Base-by-base conservation (phyloP, 2,888 invertebrate genomes). In the Microctonus aethiopoides region DNA sequence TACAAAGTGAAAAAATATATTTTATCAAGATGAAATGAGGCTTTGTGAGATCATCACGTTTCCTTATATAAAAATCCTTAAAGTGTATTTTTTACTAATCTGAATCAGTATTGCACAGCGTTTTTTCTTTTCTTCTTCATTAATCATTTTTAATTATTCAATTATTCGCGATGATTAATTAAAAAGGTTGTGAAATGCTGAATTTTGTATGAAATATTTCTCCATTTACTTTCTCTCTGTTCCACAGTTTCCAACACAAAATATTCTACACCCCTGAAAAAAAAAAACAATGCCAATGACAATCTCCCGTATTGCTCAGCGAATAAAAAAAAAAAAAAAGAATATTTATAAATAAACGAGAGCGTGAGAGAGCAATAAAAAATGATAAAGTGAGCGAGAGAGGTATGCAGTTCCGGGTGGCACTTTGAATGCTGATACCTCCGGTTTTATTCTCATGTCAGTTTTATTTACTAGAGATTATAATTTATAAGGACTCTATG, bases 351-450 rank as follows among this genome's bases (percentile, higher is more conserved):
- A 46, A 63, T 46, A 39, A 41, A 26, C 20, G 46, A 52, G 68
- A 59, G 68, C 52, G 65, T 61, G 60, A 29, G 32, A 24, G 57
- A 60, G 51, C 72, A 13, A 68, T 69, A 78, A 56, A 76, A 79
- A 80, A 79, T 80, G 75, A 70, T 62, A 70, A 71, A 70, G 52
- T 65, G 63, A 70, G 69, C 63, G 68, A 70, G 78, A 84, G 85
- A 86, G 85, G 86, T 86, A 86, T 86, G 86, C 86, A 86, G 85
- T 78, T 82, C 85, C 79, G 84, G 81, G 82, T 86, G 83, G 83
- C 85, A 86, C 86, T 86, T 85, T 83, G 85, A 83, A 85, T 83
- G 82, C 79, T 78, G 83, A 82, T 78, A 79, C 78, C 78, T 76
- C 78, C 80, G 80, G 80, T 83, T 83, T 74, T 75, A 62, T 39